These are phyloP conservation scores for Sycophila texana DNA, from an alignment of 2,888 invertebrate species.

Conservation along the genomic window DNA sequence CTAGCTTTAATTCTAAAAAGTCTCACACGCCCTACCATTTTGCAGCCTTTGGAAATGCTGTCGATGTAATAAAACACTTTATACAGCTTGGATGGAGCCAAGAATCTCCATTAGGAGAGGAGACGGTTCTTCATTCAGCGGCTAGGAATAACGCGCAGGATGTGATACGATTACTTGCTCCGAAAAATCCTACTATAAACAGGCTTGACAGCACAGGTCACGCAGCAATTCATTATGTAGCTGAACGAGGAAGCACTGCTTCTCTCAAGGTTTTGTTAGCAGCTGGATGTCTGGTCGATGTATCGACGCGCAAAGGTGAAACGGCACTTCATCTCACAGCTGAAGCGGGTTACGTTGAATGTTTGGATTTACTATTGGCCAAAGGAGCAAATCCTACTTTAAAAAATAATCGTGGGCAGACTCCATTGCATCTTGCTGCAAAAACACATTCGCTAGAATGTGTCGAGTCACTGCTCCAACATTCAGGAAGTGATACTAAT, in stretches of 20 bases:
- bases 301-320: constrained; percentile 85
- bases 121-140: constrained; percentile 89
- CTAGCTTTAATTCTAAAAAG: constrained; percentile 83
- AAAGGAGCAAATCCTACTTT: constrained; percentile 86
- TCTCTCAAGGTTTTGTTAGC: constrained; percentile 86
- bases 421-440: constrained; percentile 90
- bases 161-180: constrained; percentile 85
- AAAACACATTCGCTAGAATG: constrained; percentile 88
- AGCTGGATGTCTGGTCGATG: constrained; percentile 83
- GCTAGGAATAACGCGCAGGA: constrained; percentile 90
- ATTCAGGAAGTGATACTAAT: constrained; percentile 87
- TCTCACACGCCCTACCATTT: constrained; percentile 91
- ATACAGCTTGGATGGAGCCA: constrained; percentile 84
- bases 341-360: constrained; percentile 90
- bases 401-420: constrained; percentile 88
- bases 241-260: constrained; percentile 86
- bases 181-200: constrained; percentile 86
- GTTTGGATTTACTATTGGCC: constrained; percentile 84
- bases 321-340: constrained; percentile 91
- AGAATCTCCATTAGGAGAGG: constrained; percentile 82
- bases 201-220: constrained; percentile 85
- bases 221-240: constrained; percentile 88
- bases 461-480: constrained; percentile 85
- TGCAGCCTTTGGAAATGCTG: constrained; percentile 91
- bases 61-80: constrained; percentile 87